Conservation (phyloP, 2,113 vertebrate genomes). For the Mugil cephalus region DNA sequence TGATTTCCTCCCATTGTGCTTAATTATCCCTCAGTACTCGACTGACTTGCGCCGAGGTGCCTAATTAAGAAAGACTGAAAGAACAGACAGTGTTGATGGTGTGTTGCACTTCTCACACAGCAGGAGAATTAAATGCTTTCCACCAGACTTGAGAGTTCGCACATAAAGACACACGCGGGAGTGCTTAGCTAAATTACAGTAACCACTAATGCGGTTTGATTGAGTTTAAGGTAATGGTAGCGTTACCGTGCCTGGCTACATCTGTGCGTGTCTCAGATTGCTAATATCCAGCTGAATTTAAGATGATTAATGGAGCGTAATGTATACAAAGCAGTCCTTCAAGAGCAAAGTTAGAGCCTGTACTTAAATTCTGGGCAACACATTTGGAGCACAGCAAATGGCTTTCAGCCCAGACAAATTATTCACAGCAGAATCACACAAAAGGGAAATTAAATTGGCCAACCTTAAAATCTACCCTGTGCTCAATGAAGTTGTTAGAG, state of each 20-base stretch:
- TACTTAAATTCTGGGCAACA: too few species aligned
- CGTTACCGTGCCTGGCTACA: conserved; percentile 20
- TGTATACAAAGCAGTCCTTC: neutral
- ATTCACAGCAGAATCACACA: too few species aligned
- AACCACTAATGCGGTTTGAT: conserved; percentile 56
- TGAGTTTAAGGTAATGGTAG: conserved; percentile 55
- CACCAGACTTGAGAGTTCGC: conserved; percentile 60
- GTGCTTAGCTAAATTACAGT: conserved; percentile 53
- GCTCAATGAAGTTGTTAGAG: too few species aligned
- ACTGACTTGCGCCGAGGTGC: conserved; percentile 52
- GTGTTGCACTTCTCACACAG: conserved; percentile 59
- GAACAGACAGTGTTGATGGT: conserved; percentile 46
- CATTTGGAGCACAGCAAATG: too few species aligned
- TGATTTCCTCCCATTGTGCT: conserved; percentile 57
- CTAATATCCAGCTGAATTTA: conserved; percentile 36
- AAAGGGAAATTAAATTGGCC: too few species aligned
- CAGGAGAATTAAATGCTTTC: conserved; percentile 70
- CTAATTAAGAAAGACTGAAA: conserved; percentile 70
- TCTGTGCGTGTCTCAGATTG: conserved; percentile 21
- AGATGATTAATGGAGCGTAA: conserved; percentile 39
- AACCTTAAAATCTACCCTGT: too few species aligned
- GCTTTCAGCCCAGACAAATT: too few species aligned
- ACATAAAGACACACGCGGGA: conserved; percentile 58
- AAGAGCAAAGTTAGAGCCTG: too few species aligned
- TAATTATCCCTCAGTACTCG: conserved; percentile 64